Percentiles rank a stretch among this genome's conserved stretches.
phyloP scores from a whole-genome alignment of 1,140 invertebrate genomes.

The Ooceraea biroi region DNA sequence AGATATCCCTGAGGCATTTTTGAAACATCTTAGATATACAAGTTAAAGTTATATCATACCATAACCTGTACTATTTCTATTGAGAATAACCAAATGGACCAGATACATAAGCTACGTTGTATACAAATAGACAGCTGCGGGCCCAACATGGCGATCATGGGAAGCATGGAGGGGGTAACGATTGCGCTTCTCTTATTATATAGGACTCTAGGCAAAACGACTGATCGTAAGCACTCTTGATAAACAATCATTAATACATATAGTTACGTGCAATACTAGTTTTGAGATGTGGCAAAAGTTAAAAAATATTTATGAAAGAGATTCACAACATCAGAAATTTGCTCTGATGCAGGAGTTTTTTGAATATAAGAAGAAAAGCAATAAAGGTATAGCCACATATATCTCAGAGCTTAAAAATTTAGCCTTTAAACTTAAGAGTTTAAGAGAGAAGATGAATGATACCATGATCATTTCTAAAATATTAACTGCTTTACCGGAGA shows the following conservation, averaged over 20 bases:
- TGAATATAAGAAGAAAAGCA: not conserved
- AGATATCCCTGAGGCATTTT: too few species aligned
- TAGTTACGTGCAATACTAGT: not conserved
- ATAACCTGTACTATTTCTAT: too few species aligned
- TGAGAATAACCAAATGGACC: too few species aligned
- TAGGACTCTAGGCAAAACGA: not conserved
- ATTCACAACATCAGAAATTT: slow-evolving; percentile 22
- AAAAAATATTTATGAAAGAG: slow-evolving; percentile 23
- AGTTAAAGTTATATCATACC: too few species aligned
- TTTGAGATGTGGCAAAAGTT: slow-evolving; percentile 22
- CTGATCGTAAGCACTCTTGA: slow-evolving; percentile 10
- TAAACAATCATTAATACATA: slow-evolving; percentile 17
- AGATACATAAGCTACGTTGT: too few species aligned
- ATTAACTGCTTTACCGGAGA: not conserved
- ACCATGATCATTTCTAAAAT: slow-evolving; percentile 8
- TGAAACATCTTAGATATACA: too few species aligned
- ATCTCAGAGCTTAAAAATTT: too few species aligned
- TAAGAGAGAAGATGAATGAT: not conserved
- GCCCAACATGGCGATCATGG: too few species aligned
- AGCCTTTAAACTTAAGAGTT: not conserved
- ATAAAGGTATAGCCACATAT: not conserved
- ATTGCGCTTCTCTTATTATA: too few species aligned
- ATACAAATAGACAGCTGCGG: too few species aligned
- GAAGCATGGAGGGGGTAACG: too few species aligned
- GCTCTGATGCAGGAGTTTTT: slow-evolving; percentile 30